Conservation (phyloP, 1,140 invertebrate genomes). For the Drosophila subpulchrella region DNA sequence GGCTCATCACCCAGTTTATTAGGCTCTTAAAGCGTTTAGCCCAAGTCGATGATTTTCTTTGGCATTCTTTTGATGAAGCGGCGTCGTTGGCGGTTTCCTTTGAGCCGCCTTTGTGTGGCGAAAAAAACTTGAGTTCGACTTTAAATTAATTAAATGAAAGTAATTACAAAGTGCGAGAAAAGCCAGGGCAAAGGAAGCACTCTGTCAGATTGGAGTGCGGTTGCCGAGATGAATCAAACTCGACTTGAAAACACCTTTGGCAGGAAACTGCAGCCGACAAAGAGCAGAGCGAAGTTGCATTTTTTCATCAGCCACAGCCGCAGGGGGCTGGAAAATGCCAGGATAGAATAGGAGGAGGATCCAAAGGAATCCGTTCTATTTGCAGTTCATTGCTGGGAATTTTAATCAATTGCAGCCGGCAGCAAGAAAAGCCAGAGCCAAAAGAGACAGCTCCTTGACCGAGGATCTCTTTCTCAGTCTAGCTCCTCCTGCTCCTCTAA, state of each 20-base stretch:
- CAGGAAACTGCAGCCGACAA: constrained; percentile 24
- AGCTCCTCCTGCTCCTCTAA: not conserved
- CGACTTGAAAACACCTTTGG: constrained; percentile 48
- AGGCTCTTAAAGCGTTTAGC: constrained; percentile 56
- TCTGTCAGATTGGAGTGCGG: constrained; percentile 53
- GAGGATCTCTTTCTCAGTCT: too few relatives aligned
- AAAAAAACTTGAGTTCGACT: constrained; percentile 27
- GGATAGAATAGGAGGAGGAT: not conserved
- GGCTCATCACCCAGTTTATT: constrained; percentile 62
- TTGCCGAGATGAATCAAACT: constrained; percentile 29
- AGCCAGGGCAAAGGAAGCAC: constrained; percentile 35
- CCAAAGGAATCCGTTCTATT: constrained; percentile 13
- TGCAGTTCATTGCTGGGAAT: constrained; percentile 50
- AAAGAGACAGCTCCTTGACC: constrained; percentile 17
- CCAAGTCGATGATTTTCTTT: constrained; percentile 15
- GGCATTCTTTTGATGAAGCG: not conserved
- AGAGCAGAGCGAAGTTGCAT: constrained; percentile 4
- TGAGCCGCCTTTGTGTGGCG: constrained; percentile 25
- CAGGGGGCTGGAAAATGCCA: constrained; percentile 18
- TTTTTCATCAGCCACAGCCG: constrained; percentile 32
- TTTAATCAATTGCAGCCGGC: constrained; percentile 58
- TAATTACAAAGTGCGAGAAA: constrained; percentile 45
- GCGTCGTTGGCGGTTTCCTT: constrained; percentile 11
- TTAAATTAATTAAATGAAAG: constrained; percentile 62
- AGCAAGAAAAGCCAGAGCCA: not conserved